phyloP scores from a whole-genome alignment of 2,888 invertebrate species.

The Leptopilina drosophilae region DNA sequence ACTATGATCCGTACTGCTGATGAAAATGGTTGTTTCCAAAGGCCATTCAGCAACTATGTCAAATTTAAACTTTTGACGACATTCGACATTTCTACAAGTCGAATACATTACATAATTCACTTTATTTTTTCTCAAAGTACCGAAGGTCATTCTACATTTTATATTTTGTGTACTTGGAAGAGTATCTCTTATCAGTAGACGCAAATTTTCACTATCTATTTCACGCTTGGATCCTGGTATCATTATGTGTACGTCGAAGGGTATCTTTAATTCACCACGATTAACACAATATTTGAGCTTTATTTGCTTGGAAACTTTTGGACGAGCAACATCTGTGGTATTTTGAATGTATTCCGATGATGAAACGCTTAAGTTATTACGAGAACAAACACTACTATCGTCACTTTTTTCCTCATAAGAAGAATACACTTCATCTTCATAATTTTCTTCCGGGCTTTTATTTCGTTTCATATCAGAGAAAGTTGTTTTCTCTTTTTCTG shows the following conservation, averaged over 20 bases:
- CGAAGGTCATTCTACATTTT: not conserved
- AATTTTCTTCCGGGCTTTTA: too few species aligned
- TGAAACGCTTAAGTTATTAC: too few species aligned
- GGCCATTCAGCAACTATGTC: not conserved
- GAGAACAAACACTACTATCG: too few species aligned
- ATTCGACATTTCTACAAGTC: not conserved
- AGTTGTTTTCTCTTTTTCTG: too few species aligned
- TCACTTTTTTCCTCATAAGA: too few species aligned
- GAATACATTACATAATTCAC: not conserved
- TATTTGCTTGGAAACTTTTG: not conserved
- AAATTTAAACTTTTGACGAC: not conserved
- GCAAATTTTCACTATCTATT: not conserved
- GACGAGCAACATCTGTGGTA: too few species aligned
- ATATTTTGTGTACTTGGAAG: not conserved
- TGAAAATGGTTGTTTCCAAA: not conserved
- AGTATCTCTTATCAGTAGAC: not conserved
- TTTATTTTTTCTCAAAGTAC: not conserved
- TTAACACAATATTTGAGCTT: not conserved
- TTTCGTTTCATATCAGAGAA: too few species aligned
- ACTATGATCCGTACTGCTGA: not conserved
- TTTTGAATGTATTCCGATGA: too few species aligned
- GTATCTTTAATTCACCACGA: not conserved
- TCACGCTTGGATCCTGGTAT: not conserved
- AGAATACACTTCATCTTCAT: too few species aligned
- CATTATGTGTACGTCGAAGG: not conserved